Base-by-base conservation (phyloP, 1,140 invertebrate species). In the Conopomorpha cramerella region DNA sequence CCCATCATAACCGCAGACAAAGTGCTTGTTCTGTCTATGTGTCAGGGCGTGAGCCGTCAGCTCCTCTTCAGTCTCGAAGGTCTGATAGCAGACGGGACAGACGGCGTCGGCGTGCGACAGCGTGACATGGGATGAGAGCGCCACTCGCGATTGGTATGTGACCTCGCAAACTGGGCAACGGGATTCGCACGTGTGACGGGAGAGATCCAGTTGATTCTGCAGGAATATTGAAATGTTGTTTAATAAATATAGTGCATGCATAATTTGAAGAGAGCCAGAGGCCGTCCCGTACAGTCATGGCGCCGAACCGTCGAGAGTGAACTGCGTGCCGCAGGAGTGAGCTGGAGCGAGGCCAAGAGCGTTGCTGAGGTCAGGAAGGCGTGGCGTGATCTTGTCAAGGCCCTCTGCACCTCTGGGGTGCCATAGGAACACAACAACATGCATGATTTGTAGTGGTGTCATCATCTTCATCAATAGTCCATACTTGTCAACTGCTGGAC, bases 1-100 rank as follows among this genome's bases (percentile, higher is more conserved):
- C n/a, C 47, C 50, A 36, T 59, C 59, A 40, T 64, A 66, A 0
- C 68, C 68, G 42, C 68, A 70, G 13, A 73, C 50, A 47, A 62
- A 70, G 10, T 61, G 55, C 30, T 54, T 45, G 14, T 58, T 59
- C 41, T 51, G 57, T 13, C 65, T 41, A 48, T 73, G 68, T 4
- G 46, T 30, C 16, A 64, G 50, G 43, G 38, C 33, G 43, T 72
- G 67, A 17, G 58, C 56, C 8, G 47, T 37, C 23, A 52, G 43
- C 32, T 41, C 35, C 16, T 46, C 54, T 4, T 38, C 32, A 30
- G 35, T 23, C 10, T 28, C 26, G 15, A 44, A 38, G 28, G 32
- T 25, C 32, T 34, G 40, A 45, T 60, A 62, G 48, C 64, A 71
- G 13, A 30, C 31, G 13, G 55, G 19, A 43, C 67, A 72, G 17